phyloP scores from a whole-genome alignment of 2,113 vertebrate genomes.

The Poeciliopsis turrubarensis region DNA sequence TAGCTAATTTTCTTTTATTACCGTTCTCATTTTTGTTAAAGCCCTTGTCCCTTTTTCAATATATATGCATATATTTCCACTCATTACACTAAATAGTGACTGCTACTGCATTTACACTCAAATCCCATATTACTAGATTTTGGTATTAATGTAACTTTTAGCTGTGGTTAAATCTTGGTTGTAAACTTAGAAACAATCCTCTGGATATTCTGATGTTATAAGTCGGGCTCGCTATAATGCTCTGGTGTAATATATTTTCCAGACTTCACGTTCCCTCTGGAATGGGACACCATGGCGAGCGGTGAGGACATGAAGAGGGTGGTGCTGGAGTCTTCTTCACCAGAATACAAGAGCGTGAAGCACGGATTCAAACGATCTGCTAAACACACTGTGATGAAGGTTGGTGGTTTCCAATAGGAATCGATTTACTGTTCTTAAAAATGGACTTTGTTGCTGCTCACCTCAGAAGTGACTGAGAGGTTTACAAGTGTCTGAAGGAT shows the following conservation, averaged over 20 bases:
- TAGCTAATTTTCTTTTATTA: no score
- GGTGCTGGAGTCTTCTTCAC: slow-evolving; percentile 17
- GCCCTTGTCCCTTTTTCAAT: no score
- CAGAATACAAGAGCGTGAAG: slow-evolving; percentile 60
- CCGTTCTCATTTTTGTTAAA: no score
- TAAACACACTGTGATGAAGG: slow-evolving; percentile 48
- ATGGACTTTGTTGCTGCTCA: background rate
- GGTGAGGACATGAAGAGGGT: slow-evolving; percentile 27
- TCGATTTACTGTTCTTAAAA: background rate
- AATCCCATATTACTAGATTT: background rate
- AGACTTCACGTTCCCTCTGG: slow-evolving; percentile 69
- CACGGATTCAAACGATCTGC: slow-evolving; percentile 52
- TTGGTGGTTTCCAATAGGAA: slow-evolving; percentile 6
- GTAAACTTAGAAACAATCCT: background rate
- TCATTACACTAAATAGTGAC: no score
- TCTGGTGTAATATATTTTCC: background rate
- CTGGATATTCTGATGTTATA: background rate
- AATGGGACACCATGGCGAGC: slow-evolving; percentile 67
- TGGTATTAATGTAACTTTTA: background rate
- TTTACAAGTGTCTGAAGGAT: background rate
- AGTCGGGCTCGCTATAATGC: rapidly evolving
- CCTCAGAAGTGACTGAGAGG: background rate
- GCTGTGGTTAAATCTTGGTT: background rate
- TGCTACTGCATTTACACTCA: no score
- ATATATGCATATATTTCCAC: no score